These are phyloP conservation scores for Naja naja DNA, from an alignment of 2,113 vertebrate genomes.

Conservation along the genomic window DNA sequence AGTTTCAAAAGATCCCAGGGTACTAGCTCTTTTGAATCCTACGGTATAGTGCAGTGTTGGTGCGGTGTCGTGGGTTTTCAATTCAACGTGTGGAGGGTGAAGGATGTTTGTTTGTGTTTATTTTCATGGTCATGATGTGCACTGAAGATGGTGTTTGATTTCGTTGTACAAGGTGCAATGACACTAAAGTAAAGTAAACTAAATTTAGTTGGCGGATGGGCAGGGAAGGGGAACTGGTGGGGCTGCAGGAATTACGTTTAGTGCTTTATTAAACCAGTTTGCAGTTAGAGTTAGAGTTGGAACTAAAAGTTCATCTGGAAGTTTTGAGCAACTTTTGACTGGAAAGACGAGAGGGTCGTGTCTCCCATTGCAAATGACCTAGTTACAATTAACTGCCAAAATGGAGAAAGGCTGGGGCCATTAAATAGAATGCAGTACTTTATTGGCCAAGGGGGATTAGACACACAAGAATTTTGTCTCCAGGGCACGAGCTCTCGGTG, in stretches of 20 bases:
- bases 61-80: too few relatives aligned
- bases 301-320: background rate
- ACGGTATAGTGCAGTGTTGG: too few relatives aligned
- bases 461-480: background rate
- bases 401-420: background rate
- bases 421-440: background rate
- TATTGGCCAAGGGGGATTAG: background rate
- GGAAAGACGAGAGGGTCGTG: background rate
- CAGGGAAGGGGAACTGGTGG: background rate
- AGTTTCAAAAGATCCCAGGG: background rate
- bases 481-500: background rate
- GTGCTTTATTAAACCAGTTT: background rate
- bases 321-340: background rate
- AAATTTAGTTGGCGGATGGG: background rate
- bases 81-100: too few relatives aligned
- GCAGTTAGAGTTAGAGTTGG: background rate
- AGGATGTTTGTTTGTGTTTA: too few relatives aligned
- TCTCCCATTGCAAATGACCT: background rate
- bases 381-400: background rate
- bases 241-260: too few relatives aligned
- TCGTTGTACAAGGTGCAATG: too few relatives aligned
- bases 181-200: too few relatives aligned
- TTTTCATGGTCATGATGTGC: too few relatives aligned
- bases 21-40: too few relatives aligned
- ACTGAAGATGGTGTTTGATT: too few relatives aligned